Conservation (phyloP, 2,797 vertebrate genomes). For the Clamator glandarius region DNA sequence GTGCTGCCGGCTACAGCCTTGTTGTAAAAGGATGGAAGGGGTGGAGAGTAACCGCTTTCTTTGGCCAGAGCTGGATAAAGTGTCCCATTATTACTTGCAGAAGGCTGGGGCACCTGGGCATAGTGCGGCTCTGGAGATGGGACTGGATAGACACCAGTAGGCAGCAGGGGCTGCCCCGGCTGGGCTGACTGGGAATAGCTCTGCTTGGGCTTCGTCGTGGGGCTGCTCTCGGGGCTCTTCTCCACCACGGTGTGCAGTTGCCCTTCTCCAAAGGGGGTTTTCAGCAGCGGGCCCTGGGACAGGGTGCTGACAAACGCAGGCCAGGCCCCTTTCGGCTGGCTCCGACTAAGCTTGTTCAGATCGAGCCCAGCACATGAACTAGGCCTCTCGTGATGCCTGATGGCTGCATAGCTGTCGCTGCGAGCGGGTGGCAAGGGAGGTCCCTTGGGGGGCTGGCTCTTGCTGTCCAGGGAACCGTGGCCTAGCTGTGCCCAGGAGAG, state of each 20-base stretch:
- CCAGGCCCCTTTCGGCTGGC: constrained; percentile 82
- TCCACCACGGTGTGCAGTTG: constrained; percentile 92
- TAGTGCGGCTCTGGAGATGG: constrained; percentile 89
- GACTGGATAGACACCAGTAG: constrained; percentile 84
- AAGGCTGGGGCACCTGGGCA: constrained; percentile 83
- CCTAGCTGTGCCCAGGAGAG: constrained; percentile 75
- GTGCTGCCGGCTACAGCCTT: neutral
- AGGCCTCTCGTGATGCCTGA: constrained; percentile 88
- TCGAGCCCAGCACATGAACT: constrained; percentile 89
- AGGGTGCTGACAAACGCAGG: constrained; percentile 77
- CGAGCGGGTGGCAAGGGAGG: constrained; percentile 87
- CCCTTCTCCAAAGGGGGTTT: constrained; percentile 81
- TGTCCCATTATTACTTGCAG: constrained; percentile 62
- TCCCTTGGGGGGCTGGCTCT: constrained; percentile 70
- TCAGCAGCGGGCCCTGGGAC: constrained; percentile 71
- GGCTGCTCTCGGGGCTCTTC: constrained; percentile 95
- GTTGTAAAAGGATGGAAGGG: neutral
- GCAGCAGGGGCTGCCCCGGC: constrained; percentile 83
- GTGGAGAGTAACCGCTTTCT: constrained; percentile 79
- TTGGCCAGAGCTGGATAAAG: constrained; percentile 86
- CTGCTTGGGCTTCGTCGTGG: constrained; percentile 87
- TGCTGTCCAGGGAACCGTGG: constrained; percentile 77
- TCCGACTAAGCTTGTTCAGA: constrained; percentile 78
- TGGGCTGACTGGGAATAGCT: constrained; percentile 76
- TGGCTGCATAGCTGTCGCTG: constrained; percentile 91